Percentiles rank a stretch among this genome's conserved stretches.
Conservation (phyloP, 2,113 vertebrate genomes). For the Gracilinanus agilis region DNA sequence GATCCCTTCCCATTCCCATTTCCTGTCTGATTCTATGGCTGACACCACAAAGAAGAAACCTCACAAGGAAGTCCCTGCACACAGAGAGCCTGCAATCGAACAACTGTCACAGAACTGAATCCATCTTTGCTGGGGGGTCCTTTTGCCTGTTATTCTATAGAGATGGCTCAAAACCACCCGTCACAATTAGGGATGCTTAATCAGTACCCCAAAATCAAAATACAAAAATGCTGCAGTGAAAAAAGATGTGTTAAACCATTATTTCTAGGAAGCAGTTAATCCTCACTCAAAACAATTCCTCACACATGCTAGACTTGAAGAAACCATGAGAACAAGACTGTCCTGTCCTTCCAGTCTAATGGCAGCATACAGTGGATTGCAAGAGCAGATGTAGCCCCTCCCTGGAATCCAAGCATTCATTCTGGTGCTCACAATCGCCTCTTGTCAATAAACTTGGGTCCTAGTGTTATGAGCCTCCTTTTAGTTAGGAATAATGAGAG, state of each 20-base stretch:
- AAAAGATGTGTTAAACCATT: conserved; percentile 38
- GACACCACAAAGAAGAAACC: background rate
- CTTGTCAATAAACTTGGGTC: conserved; percentile 28
- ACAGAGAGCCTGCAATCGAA: background rate
- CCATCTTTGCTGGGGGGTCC: background rate
- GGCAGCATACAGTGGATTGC: conserved; percentile 33
- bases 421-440: background rate
- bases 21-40: background rate
- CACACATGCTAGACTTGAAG: background rate
- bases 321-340: conserved; percentile 11
- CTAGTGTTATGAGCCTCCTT: conserved; percentile 1
- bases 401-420: background rate
- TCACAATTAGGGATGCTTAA: background rate
- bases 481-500: conserved; percentile 26
- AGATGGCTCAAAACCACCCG: background rate
- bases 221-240: background rate
- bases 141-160: conserved; percentile 7
- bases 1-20: background rate
- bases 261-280: background rate
- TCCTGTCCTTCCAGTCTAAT: conserved; percentile 17
- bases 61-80: background rate
- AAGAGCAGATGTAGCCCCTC: conserved; percentile 1
- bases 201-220: background rate
- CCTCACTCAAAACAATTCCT: background rate
- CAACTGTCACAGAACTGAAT: background rate